Base-by-base conservation (phyloP, 2,888 invertebrate species). In the Oeneis ivallda region DNA sequence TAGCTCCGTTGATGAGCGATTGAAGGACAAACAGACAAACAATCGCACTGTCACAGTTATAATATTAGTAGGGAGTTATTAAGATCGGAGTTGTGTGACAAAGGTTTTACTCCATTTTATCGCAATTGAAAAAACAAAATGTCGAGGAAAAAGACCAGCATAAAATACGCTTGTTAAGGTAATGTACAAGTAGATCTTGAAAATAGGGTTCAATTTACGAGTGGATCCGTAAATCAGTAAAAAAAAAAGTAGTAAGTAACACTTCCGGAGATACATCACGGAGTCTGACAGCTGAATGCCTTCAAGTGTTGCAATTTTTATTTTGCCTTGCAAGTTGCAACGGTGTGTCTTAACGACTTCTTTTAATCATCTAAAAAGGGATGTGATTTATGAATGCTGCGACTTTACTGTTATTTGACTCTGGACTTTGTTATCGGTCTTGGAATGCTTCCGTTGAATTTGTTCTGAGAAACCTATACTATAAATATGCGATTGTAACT, bases 201-300 rank as follows among this genome's bases (percentile, higher is more conserved):
- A 45, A 45, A 49, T 19, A 49, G 19, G 49, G 15, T 49, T 19
- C 49, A 49, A 49, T 49, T 49, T 49, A 11, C 49, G 49, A 49
- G 19, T 11, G 13, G 49, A 9, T 17, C 19, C 49, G 49, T 49
- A 49, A 49, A 49, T 49, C 49, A 49, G 19, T 8, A 47, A 15
- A 47, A 17, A 4, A 49, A 49, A 49, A 49, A 26, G 77, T 79
- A 86, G 85, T 85, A 85, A 86, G 85, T 85, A 85, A 80, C 70
- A 82, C 77, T 89, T 79, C 79, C 65, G 79, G 78, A 83, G 83
- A 87, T 89, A 86, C 19, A 86, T 89, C 85, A 88, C 82, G 72
- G 71, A 70, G 70, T 74, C 76, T 82, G 89, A 87, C 89, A 79
- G 84, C 82, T 86, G 85, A 86, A 88, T 86, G 83, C 82, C 79